These are phyloP conservation scores for Radopholus similis DNA, from an alignment of 1,140 invertebrate species.

Conservation along the genomic window DNA sequence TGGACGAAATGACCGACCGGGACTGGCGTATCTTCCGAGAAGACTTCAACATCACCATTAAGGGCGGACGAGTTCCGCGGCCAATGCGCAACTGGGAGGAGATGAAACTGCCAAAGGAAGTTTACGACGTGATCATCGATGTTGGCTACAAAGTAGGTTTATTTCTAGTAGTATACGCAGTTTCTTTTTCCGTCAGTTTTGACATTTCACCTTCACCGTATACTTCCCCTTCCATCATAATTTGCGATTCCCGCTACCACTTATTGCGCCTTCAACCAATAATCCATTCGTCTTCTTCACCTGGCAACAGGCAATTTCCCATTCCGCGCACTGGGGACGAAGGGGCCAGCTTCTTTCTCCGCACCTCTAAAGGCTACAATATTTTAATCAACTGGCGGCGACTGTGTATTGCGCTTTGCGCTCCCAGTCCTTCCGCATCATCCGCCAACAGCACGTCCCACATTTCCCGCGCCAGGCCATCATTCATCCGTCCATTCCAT, in stretches of 20 bases:
- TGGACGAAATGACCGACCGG: slow-evolving; percentile 93
- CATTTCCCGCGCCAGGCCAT: too few species aligned
- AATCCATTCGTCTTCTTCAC: too few species aligned
- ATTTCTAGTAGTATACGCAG: neutral
- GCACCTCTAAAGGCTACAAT: too few species aligned
- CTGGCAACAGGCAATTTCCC: too few species aligned
- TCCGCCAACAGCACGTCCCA: too few species aligned
- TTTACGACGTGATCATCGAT: slow-evolving; percentile 88
- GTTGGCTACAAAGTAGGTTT: slow-evolving; percentile 77
- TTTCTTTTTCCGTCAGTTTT: neutral
- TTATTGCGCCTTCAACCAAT: neutral
- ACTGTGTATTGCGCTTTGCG: too few species aligned
- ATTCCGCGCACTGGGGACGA: too few species aligned
- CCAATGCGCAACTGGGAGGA: slow-evolving; percentile 93
- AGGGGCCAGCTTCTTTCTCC: too few species aligned
- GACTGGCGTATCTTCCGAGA: slow-evolving; percentile 99
- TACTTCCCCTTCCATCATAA: neutral
- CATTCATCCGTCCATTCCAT: too few species aligned
- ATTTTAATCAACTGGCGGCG: too few species aligned
- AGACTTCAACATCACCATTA: slow-evolving; percentile 98
- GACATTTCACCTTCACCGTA: neutral
- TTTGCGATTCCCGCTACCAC: neutral
- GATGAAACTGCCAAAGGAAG: slow-evolving; percentile 81
- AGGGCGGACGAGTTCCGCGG: slow-evolving; percentile 91
- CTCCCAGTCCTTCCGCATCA: too few species aligned